These are phyloP conservation scores for Nomia melanderi DNA, from an alignment of 1,140 invertebrate genomes.

Conservation along the genomic window DNA sequence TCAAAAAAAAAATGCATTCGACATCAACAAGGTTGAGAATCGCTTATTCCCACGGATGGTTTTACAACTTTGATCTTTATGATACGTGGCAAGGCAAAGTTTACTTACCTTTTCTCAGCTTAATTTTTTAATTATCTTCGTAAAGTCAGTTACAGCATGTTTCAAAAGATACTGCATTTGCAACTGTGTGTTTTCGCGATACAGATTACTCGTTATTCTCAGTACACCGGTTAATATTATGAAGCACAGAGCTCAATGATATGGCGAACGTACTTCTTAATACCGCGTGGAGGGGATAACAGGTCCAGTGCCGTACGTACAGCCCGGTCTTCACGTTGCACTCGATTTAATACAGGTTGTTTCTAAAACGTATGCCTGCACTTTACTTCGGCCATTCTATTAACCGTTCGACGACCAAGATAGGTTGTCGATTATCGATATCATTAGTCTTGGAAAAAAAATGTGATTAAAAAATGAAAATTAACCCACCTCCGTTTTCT, in stretches of 20 bases:
- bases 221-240: slow-evolving; percentile 42
- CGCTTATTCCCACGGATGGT: slow-evolving; percentile 53
- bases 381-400: neutral
- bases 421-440: too few species aligned
- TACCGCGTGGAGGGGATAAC: slow-evolving; percentile 39
- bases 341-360: neutral
- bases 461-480: too few species aligned
- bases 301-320: slow-evolving; percentile 42
- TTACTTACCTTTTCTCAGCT: slow-evolving; percentile 62
- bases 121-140: neutral
- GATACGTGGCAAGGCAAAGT: slow-evolving; percentile 29
- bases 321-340: slow-evolving; percentile 9
- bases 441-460: too few species aligned
- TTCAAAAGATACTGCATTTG: slow-evolving; percentile 20
- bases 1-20: neutral
- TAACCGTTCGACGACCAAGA: neutral
- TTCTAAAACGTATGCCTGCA: neutral
- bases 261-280: slow-evolving; percentile 58
- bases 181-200: neutral
- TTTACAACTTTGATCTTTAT: slow-evolving; percentile 66
- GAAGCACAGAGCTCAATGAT: slow-evolving; percentile 53
- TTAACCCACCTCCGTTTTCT: too few species aligned
- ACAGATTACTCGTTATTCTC: neutral
- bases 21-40: slow-evolving; percentile 65
- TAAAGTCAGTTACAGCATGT: neutral